A percentile compares a stretch with the other conserved stretches of the same genome.
phyloP scores from a whole-genome alignment of 1,140 invertebrate species.

The Camponotus vicinus region DNA sequence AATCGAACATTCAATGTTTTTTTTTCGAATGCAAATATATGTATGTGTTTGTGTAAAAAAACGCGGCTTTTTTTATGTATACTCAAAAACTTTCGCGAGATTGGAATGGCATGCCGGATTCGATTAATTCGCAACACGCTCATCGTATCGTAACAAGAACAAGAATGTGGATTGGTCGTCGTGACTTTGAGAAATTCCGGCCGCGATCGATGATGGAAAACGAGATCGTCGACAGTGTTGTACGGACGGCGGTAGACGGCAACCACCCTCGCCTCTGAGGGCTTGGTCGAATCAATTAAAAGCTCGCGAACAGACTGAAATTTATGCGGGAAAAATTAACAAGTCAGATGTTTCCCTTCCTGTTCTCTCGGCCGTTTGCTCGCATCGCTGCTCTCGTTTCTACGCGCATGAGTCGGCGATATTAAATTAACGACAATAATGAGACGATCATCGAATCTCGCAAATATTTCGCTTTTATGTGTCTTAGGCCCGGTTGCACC shows the following conservation, averaged over 20 bases:
- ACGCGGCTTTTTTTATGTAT: background rate
- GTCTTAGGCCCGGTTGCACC: background rate
- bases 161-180: conserved; percentile 49
- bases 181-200: conserved; percentile 57
- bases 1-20: background rate
- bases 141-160: conserved; percentile 51
- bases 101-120: conserved; percentile 40
- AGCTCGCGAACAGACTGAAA: conserved; percentile 79
- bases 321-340: conserved; percentile 86
- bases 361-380: conserved; percentile 21
- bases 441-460: conserved; percentile 80
- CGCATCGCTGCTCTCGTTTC: conserved; percentile 29
- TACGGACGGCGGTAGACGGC: background rate
- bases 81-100: conserved; percentile 20
- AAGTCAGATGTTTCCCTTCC: conserved; percentile 83
- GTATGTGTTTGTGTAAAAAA: background rate
- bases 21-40: background rate
- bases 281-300: conserved; percentile 84
- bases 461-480: conserved; percentile 11
- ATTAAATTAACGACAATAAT: conserved; percentile 85
- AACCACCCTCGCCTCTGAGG: conserved; percentile 27
- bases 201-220: conserved; percentile 14
- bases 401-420: conserved; percentile 55
- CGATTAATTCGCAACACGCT: conserved; percentile 54
- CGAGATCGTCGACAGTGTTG: conserved; percentile 26